Base-by-base conservation (phyloP, 2,888 invertebrate species). In the Strigamia crassipes region DNA sequence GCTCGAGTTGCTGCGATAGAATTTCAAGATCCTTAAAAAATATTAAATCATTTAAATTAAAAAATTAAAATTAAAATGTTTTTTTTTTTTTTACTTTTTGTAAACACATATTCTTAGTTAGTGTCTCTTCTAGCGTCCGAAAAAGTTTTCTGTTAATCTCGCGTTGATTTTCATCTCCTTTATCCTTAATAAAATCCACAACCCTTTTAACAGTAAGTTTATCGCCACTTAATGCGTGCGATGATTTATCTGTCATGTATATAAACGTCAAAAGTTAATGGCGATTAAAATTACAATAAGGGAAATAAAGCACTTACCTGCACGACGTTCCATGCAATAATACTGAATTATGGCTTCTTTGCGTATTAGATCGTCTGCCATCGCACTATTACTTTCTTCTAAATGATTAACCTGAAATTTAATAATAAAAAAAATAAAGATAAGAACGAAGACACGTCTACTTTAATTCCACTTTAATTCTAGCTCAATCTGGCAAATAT, bases 51-150 rank as follows among this genome's bases (percentile, higher is more conserved):
- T 31, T 15, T 13, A 18, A 0, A 61, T 0, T 18, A 73, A n/a
- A 12, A 73, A 73, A 21, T 73, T 23, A 1, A 23, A 66, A 66
- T 13, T 12, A 12, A 21, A 18, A n/a, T n/a, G n/a, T n/a, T n/a
- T n/a, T n/a, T 27, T 27, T 15, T 13, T 23, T 73, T 73, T 73
- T 51, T 18, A 83, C 83, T 86, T 88, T 86, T 84, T 90, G 89
- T 81, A 90, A 85, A 85, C 89, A 88, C 89, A 90, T 89, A 85
- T 90, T 90, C 84, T 90, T 90, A 27, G 89, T 89, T 10, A 90
- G 87, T 1, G 89, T 90, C 85, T 90, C 90, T 84, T 90, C 90
- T 38, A 90, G 85, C 87, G 90, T 88, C 61, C 87, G 85, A 84
- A 89, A 89, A 83, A 89, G 85, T 82, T 88, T 88, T 79, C 84